These are phyloP conservation scores for Peromyscus aztecus DNA, from an alignment of 2,797 vertebrate species.

Conservation along the genomic window DNA sequence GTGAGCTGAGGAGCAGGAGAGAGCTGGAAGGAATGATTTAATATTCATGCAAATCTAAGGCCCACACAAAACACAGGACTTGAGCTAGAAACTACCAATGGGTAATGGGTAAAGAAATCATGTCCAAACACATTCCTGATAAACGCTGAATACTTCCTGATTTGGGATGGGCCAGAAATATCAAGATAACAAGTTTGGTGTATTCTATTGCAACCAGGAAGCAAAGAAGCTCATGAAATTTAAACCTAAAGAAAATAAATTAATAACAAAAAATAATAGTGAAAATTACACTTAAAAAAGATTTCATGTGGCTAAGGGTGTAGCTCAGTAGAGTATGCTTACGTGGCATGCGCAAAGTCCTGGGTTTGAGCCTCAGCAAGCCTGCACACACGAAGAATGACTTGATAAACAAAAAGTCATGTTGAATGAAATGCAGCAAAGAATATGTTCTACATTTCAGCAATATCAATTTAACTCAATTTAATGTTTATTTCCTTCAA, in stretches of 20 bases:
- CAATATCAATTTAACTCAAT: not conserved
- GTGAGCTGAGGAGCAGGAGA: not conserved
- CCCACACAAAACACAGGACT: conserved; percentile 10
- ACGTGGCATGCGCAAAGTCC: not conserved
- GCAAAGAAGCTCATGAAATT: conserved; percentile 52
- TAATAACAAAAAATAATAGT: not conserved
- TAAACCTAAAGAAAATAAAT: conserved; percentile 40
- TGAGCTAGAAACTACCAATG: conserved; percentile 54
- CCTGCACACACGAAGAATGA: not conserved
- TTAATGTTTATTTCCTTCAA: conserved; percentile 21
- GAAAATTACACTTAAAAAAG: conserved; percentile 9
- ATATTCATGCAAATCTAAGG: not conserved
- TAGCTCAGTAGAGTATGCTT: not conserved
- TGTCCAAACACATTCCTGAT: conserved; percentile 78
- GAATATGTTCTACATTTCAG: not conserved
- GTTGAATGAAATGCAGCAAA: conserved; percentile 7
- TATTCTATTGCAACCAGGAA: conserved; percentile 75
- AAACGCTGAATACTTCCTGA: conserved; percentile 74
- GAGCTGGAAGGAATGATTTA: not conserved
- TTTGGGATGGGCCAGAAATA: conserved; percentile 79
- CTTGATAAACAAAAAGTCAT: not conserved
- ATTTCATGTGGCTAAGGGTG: not conserved
- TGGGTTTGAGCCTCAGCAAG: not conserved
- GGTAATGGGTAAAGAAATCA: conserved; percentile 62
- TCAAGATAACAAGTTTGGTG: conserved; percentile 70